Evolutionary conservation across 2,888 invertebrate genomes (phyloP), one percentile per base, ranked within the genome.

Genomic region (Acronicta leporina): DNA sequence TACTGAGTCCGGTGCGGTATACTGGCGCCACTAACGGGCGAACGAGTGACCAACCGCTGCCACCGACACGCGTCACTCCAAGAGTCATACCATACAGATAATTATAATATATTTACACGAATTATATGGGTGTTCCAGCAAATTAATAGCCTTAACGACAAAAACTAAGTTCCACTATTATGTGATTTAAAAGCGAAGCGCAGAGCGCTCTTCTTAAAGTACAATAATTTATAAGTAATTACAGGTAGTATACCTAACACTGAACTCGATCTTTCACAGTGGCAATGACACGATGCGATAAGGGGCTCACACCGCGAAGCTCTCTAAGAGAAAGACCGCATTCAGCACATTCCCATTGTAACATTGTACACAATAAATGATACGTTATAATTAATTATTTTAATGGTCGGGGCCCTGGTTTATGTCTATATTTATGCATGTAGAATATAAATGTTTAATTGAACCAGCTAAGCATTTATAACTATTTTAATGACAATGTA

Each of bases 31-130:
- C 59, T 16, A 51, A 16, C 49, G 48, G 44, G 63, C 65, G 43
- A 56, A 62, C 72, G 62, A 33, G 10, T 49, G 55, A 78, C 65
- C 54, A 66, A 14, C 57, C 63, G 42, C 65, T 60, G 69, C 50
- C 57, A 65, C 74, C 73, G 63, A 53, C 69, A 75, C 67, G 54
- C 73, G 83, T 73, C 82, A 80, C 85, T 85, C n/a, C 87, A 82
- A 85, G 87, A 92, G 90, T 92, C 92, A 90, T 92, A 90, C 91
- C 89, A 86, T 92, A 86, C 90, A 89, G 88, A 90, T 89, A 88
- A 92, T 91, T 87, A 92, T 89, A 89, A 90, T 92, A 94, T 93
- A 94, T 94, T 94, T 94, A 94, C 94, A 94, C 90, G 91, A 94
- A 92, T 89, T 88, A 90, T 90, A 91, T 88, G 91, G 89, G 89